Conservation (phyloP, 1,140 invertebrate genomes). For the Euschistus heros region DNA sequence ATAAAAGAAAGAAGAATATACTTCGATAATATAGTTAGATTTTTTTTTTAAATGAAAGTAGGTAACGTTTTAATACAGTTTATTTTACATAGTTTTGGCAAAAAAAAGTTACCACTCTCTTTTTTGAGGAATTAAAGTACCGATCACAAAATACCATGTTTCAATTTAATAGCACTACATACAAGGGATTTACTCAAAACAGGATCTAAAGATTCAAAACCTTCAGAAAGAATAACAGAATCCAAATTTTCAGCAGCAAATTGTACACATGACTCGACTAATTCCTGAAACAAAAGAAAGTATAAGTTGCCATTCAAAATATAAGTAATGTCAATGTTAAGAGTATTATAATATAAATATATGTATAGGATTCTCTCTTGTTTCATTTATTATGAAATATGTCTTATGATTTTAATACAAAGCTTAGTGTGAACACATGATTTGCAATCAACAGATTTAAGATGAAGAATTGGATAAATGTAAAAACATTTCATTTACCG, state of each 20-base stretch:
- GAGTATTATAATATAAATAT: too few relatives aligned
- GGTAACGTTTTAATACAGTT: too few relatives aligned
- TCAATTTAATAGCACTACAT: not conserved
- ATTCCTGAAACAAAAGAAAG: slow-evolving; percentile 15
- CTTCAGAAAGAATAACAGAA: slow-evolving; percentile 13
- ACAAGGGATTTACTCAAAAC: slow-evolving; percentile 12
- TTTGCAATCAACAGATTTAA: not conserved
- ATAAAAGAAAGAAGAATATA: too few relatives aligned
- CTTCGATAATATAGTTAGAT: too few relatives aligned
- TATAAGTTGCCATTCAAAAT: not conserved
- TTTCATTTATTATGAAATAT: not conserved
- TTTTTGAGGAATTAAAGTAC: not conserved
- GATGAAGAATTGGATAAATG: not conserved
- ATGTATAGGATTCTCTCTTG: too few relatives aligned
- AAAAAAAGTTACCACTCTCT: not conserved
- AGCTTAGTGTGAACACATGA: not conserved
- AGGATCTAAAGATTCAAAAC: slow-evolving; percentile 17
- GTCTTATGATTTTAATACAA: not conserved
- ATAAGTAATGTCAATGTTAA: too few relatives aligned
- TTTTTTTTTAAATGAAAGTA: too few relatives aligned
- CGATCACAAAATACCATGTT: not conserved
- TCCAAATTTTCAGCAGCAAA: slow-evolving; percentile 9
- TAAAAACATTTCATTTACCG: not conserved
- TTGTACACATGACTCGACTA: slow-evolving; percentile 6
- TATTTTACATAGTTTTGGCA: too few relatives aligned